Evolutionary conservation across 1,140 invertebrate genomes (phyloP).

Genomic region (Diuraphis noxia): DNA sequence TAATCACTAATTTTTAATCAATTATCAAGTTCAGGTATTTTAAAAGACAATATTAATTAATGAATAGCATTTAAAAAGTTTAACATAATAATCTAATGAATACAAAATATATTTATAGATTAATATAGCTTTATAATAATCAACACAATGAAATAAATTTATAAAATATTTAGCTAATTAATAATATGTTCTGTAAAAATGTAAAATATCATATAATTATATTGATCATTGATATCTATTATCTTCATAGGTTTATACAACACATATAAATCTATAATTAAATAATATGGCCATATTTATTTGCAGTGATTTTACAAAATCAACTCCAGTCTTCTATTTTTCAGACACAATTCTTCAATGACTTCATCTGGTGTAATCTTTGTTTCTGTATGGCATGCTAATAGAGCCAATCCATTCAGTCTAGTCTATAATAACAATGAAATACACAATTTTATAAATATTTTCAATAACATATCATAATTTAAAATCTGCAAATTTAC

Average conservation of each 20-base stretch:
- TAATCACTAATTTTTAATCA: too few relatives aligned
- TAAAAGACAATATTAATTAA: too few relatives aligned
- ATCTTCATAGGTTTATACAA: not conserved
- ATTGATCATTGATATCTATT: not conserved
- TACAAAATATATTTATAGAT: too few relatives aligned
- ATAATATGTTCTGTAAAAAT: too few relatives aligned
- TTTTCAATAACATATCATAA: not conserved
- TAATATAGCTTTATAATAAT: too few relatives aligned
- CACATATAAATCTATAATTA: not conserved
- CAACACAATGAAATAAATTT: too few relatives aligned
- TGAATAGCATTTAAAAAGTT: too few relatives aligned
- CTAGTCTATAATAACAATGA: not conserved
- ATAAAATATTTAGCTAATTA: too few relatives aligned
- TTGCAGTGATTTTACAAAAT: not conserved
- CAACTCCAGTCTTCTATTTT: not conserved
- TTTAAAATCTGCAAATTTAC: slow-evolving; percentile 6
- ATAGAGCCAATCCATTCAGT: not conserved
- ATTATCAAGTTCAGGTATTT: too few relatives aligned
- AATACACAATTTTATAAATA: not conserved
- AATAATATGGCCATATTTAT: not conserved
- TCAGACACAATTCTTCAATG: not conserved
- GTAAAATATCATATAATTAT: too few relatives aligned
- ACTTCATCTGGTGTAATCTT: not conserved
- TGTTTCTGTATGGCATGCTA: not conserved
- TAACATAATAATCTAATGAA: too few relatives aligned